A percentile compares a stretch with the other conserved stretches of the same genome.
phyloP scores from a whole-genome alignment of 2,113 vertebrate genomes.

The Nothobranchius furzeri region DNA sequence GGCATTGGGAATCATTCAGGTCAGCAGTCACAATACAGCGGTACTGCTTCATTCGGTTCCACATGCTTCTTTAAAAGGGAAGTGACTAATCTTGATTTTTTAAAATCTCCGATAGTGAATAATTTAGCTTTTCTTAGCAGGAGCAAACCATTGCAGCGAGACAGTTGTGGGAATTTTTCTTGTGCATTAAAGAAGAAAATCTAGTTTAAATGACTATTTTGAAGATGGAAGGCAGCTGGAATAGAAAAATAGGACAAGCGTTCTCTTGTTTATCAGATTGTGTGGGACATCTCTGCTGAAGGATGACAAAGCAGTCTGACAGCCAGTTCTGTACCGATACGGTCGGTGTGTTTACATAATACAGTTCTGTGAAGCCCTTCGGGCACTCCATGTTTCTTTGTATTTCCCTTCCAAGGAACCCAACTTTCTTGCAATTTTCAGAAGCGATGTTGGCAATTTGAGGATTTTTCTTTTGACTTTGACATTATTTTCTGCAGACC shows the following conservation, averaged over 20 bases:
- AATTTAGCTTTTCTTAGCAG: slow-evolving; percentile 4
- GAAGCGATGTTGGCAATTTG: neutral
- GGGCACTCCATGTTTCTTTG: neutral
- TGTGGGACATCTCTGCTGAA: neutral
- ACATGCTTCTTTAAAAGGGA: slow-evolving; percentile 4
- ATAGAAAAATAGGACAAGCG: neutral
- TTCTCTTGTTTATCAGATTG: neutral
- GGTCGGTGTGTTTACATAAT: neutral
- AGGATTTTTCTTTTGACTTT: neutral
- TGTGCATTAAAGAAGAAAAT: neutral
- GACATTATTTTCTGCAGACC: too few species aligned
- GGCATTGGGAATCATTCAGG: slow-evolving; percentile 10
- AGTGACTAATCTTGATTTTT: neutral
- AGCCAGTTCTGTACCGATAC: neutral
- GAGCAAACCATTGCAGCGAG: neutral
- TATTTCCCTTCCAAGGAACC: neutral
- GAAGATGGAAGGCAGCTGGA: slow-evolving; percentile 1
- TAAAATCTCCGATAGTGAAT: slow-evolving; percentile 4
- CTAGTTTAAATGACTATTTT: neutral
- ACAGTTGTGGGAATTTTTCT: neutral
- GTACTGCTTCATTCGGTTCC: neutral
- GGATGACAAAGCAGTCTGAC: neutral
- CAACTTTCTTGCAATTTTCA: neutral
- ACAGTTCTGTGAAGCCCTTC: neutral
- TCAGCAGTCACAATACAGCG: neutral